Base-by-base conservation (phyloP, 2,888 invertebrate genomes). In the Eurytoma adleriae region DNA sequence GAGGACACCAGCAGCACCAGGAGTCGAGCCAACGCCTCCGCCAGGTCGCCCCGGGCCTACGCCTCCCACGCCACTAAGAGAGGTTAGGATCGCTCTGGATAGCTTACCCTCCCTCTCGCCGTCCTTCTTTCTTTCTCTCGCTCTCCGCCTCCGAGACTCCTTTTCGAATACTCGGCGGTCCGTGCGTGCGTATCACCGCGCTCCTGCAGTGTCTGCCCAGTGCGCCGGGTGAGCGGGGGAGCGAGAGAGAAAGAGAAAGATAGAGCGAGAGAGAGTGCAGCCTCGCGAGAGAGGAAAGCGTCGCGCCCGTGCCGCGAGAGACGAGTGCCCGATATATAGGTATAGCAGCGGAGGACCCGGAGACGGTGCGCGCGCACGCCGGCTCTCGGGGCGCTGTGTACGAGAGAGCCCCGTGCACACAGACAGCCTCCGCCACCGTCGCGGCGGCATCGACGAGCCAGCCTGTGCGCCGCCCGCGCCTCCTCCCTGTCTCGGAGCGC, bases 21-120 rank as follows among this genome's bases (percentile, higher is more conserved):
- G 61, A 67, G 67, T 20, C 30, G 27, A 56, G 48, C 73, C 16
- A 14, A 61, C 56, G 40, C 66, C 59, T 24, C 40, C 67, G 61
- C 3, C 66, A 20, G 56, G 40, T 40, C 40, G 40, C 83, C 68
- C 78, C 52, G 67, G 80, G 79, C 69, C 81, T 76, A 76, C 80
- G 83, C 76, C 82, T 59, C 71, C 73, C 78, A 57, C 30, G 52
- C 24, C 82, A 69, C 61, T 78, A 16, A 14, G n/a, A 78, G 73
- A 74, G 75, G 78, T 72, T 78, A 78, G 72, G 72, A 52, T 50
- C 70, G 10, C 2, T 57, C 59, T 24, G 10, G 16, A 18, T 18
- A 27, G 18, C 24, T 71, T 24, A 20, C 40, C 50, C 57, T 20
- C 40, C 24, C 56, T 59, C 54, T 72, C n/a, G 40, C 69, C 62